A percentile compares a stretch with the other conserved stretches of the same genome.
These are phyloP conservation scores for Puma concolor DNA, from an alignment of 2,113 vertebrate species.

Conservation along the genomic window DNA sequence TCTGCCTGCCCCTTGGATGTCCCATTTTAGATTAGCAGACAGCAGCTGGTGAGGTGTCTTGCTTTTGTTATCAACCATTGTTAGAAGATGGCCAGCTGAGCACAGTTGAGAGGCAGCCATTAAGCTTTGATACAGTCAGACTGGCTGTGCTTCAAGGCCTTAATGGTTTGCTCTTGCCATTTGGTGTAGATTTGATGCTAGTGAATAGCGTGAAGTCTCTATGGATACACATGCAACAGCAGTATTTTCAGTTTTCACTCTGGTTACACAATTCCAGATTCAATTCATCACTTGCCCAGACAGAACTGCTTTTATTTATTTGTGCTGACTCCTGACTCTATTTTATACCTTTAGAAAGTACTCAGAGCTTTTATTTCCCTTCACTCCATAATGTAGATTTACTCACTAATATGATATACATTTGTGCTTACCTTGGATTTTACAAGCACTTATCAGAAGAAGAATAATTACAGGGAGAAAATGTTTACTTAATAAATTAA, in stretches of 20 bases:
- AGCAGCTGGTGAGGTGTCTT: conserved; percentile 44
- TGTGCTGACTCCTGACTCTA: conserved; percentile 15
- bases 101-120: conserved; percentile 1
- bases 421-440: background rate
- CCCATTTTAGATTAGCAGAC: background rate
- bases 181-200: conserved; percentile 40
- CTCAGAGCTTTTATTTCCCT: background rate
- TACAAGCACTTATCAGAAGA: background rate
- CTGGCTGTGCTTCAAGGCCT: conserved; percentile 45
- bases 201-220: background rate
- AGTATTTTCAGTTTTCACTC: background rate
- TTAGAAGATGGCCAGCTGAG: conserved; percentile 51
- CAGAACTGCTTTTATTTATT: conserved; percentile 24
- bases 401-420: background rate
- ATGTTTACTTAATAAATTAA: background rate
- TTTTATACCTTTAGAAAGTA: conserved; percentile 24
- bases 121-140: background rate
- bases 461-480: conserved; percentile 1
- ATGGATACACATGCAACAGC: background rate
- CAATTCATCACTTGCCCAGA: conserved; percentile 34
- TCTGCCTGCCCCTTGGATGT: background rate
- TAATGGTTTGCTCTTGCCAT: conserved; percentile 56
- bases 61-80: conserved; percentile 59
- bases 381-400: background rate
- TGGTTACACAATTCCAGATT: background rate